phyloP scores from a whole-genome alignment of 2,113 vertebrate species.

The Noctilio leporinus region DNA sequence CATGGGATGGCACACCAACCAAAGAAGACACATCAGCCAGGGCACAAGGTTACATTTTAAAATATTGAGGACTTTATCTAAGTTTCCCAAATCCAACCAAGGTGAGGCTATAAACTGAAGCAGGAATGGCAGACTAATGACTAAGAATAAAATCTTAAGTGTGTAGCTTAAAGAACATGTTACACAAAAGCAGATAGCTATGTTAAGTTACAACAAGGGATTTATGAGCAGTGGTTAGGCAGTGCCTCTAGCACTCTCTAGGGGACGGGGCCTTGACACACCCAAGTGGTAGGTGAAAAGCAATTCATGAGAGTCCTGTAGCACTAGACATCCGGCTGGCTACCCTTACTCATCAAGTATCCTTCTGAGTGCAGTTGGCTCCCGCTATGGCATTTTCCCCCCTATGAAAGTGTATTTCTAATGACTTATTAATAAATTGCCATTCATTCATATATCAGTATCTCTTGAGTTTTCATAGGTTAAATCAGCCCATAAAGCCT shows the following conservation, averaged over 20 bases:
- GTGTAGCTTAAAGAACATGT: background rate
- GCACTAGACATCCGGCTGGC: background rate
- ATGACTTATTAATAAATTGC: background rate
- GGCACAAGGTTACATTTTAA: background rate
- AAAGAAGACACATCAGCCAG: no score
- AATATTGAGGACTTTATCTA: background rate
- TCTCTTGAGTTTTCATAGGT: background rate
- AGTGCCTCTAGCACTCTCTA: background rate
- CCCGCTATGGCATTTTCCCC: background rate
- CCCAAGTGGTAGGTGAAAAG: background rate
- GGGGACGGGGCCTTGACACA: background rate
- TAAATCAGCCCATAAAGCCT: background rate
- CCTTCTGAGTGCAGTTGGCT: background rate
- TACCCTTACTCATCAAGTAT: background rate
- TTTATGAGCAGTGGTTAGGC: background rate
- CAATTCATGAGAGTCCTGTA: background rate
- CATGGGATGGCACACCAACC: no score
- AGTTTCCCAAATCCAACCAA: background rate
- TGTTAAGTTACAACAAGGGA: background rate
- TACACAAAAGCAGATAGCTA: background rate
- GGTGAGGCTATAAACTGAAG: background rate
- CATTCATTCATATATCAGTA: background rate
- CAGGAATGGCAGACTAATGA: background rate
- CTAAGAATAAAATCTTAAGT: background rate
- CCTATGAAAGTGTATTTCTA: background rate